Percentiles rank a stretch among this genome's conserved stretches.
Evolutionary conservation across 2,113 vertebrate species (phyloP).

Genomic region (Gymnobelideus leadbeateri): DNA sequence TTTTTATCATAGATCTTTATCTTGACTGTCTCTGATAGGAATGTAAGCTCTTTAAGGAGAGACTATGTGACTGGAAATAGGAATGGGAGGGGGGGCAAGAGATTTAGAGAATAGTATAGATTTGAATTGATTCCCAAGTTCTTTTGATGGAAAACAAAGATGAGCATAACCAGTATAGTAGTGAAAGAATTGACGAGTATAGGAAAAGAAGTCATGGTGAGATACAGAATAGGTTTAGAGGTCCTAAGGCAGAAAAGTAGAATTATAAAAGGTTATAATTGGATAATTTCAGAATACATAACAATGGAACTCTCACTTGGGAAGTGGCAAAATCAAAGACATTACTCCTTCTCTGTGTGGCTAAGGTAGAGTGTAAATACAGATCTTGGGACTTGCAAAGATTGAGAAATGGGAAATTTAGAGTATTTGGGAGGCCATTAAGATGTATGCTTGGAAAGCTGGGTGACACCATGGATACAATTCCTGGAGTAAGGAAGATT

Average conservation of each 20-base stretch:
- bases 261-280: neutral
- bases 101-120: neutral
- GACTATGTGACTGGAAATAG: neutral
- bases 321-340: neutral
- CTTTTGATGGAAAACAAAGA: neutral
- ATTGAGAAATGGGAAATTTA: neutral
- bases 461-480: neutral
- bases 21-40: neutral
- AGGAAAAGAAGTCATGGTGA: neutral
- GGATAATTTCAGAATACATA: neutral
- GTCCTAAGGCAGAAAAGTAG: neutral
- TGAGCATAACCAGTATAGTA: neutral
- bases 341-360: neutral
- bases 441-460: neutral
- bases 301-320: neutral
- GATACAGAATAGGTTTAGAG: neutral
- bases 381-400: neutral
- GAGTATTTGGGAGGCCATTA: neutral
- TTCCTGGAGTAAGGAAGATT: neutral
- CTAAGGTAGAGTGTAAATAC: neutral
- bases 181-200: neutral
- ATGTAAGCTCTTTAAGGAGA: neutral
- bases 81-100: neutral
- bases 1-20: neutral
- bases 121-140: neutral